Percentiles rank a stretch among this genome's conserved stretches.
Evolutionary conservation across 2,888 invertebrate species (phyloP).

Genomic region (Troglohyphantes excavatus): DNA sequence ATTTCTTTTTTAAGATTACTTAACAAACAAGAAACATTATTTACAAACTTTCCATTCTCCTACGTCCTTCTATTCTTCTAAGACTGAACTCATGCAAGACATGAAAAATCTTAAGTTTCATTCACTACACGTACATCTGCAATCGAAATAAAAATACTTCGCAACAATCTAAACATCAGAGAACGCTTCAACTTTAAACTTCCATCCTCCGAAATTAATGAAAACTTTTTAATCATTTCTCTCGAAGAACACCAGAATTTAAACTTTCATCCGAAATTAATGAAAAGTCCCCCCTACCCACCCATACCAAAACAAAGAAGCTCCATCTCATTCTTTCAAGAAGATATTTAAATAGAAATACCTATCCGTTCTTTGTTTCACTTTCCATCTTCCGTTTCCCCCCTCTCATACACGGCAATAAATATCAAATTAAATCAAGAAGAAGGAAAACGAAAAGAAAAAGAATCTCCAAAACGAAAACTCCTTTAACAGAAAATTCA

Average conservation of each 20-base stretch:
- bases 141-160: no score
- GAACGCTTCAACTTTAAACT: no score
- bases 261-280: constrained; percentile 20
- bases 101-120: no score
- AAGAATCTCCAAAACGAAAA: constrained; percentile 1
- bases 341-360: constrained; percentile 46
- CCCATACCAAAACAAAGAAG: background rate
- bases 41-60: no score
- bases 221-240: no score
- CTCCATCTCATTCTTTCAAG: background rate
- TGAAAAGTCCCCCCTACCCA: background rate
- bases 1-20: no score
- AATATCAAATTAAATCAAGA: constrained; percentile 56
- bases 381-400: background rate
- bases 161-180: no score
- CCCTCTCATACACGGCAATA: constrained; percentile 28
- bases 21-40: no score
- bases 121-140: no score
- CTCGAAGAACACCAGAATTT: background rate
- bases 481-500: constrained; percentile 22
- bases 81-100: no score
- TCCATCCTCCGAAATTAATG: no score
- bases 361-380: constrained; percentile 8
- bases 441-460: background rate
- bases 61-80: no score